phyloP scores from a whole-genome alignment of 2,113 vertebrate genomes.

The Ondatra zibethicus region DNA sequence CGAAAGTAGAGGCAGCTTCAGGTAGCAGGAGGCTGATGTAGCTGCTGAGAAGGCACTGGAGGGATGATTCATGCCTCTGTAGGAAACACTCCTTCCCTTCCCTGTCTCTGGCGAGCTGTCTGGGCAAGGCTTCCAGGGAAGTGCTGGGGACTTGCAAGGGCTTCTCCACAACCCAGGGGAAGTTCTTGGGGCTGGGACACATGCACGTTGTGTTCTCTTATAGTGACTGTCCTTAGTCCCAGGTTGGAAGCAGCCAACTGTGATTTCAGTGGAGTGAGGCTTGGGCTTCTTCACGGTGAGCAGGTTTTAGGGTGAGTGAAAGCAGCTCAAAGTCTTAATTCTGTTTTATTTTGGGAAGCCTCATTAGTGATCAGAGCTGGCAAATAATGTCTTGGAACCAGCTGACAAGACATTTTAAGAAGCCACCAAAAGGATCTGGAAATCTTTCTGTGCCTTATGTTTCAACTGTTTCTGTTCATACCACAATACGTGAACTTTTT shows the following conservation, averaged over 20 bases:
- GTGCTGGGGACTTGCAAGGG: neutral
- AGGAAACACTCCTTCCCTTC: neutral
- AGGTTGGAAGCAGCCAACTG: conserved; percentile 43
- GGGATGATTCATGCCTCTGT: neutral
- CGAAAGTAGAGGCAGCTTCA: neutral
- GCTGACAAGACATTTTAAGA: conserved; percentile 5
- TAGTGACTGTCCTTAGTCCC: conserved; percentile 15
- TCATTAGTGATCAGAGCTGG: neutral
- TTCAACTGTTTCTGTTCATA: neutral
- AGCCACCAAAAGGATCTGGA: neutral
- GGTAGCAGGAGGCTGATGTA: neutral
- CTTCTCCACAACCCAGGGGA: neutral
- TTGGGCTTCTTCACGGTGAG: conserved; percentile 45
- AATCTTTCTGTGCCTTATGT: conserved; percentile 17
- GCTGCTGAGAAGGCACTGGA: neutral
- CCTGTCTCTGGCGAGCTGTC: neutral
- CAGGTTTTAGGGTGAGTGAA: conserved; percentile 63
- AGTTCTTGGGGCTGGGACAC: neutral
- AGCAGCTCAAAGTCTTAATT: conserved; percentile 51
- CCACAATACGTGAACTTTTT: neutral
- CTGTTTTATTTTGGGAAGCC: conserved; percentile 23
- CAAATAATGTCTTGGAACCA: conserved; percentile 65
- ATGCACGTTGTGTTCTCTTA: conserved; percentile 26
- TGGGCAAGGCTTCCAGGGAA: neutral
- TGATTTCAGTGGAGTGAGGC: conserved; percentile 51